phyloP scores from a whole-genome alignment of 2,888 invertebrate genomes.

The Dryomyza anilis region DNA sequence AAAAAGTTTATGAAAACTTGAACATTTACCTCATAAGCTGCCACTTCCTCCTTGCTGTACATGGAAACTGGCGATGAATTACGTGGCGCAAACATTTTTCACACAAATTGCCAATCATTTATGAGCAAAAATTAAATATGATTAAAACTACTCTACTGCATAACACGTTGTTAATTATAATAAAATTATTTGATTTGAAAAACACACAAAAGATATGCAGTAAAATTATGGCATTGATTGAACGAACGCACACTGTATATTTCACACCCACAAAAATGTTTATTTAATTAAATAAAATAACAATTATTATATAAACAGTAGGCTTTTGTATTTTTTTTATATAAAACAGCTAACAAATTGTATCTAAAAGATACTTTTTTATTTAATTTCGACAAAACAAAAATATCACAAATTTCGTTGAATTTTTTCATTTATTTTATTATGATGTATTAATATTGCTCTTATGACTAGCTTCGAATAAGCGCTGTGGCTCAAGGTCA shows the following conservation, averaged over 20 bases:
- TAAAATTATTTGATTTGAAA: too few relatives aligned
- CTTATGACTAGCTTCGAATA: background rate
- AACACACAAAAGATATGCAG: too few relatives aligned
- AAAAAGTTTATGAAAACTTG: background rate
- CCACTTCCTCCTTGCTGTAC: conserved; percentile 59
- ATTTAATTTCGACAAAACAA: too few relatives aligned
- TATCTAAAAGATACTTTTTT: too few relatives aligned
- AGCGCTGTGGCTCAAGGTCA: background rate
- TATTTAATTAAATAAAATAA: background rate
- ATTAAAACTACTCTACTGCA: background rate
- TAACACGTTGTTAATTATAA: background rate
- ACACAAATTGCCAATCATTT: conserved; percentile 23
- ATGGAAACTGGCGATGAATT: conserved; percentile 60
- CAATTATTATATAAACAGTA: too few relatives aligned
- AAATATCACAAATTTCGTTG: background rate
- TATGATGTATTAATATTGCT: background rate
- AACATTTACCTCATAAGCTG: conserved; percentile 60
- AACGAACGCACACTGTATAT: background rate
- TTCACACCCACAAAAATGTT: background rate
- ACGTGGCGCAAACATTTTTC: conserved; percentile 60
- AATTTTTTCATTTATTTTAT: background rate
- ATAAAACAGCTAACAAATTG: too few relatives aligned
- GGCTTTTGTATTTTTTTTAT: too few relatives aligned
- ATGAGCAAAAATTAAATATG: background rate
- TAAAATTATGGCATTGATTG: conserved; percentile 8